A percentile compares a stretch with the other conserved stretches of the same genome.
Evolutionary conservation across 2,797 vertebrate genomes (phyloP).

Genomic region (Sphenodon punctatus): DNA sequence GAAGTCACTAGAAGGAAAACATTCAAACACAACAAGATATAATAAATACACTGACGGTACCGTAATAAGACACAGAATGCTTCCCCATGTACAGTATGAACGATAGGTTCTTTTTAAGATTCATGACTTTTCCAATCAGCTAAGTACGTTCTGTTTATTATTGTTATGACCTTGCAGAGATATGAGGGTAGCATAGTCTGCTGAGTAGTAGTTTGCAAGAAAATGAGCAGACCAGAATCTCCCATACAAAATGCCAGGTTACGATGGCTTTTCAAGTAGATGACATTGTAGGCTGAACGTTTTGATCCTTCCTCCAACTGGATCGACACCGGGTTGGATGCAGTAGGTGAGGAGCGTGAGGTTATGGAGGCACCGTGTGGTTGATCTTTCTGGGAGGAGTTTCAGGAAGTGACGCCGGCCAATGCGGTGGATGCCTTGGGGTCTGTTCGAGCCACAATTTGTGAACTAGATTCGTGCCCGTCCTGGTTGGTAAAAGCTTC

Average conservation of each 20-base stretch:
- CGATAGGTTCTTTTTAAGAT: constrained; percentile 3
- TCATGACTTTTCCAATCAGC: constrained; percentile 53
- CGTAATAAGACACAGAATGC: background rate
- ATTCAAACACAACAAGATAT: background rate
- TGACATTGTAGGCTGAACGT: constrained; percentile 52
- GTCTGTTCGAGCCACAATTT: too few species aligned
- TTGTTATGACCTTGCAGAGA: constrained; percentile 44
- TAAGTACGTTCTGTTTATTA: constrained; percentile 42
- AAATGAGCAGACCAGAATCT: constrained; percentile 55
- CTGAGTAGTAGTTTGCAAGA: constrained; percentile 12
- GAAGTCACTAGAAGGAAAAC: background rate
- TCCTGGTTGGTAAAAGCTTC: too few species aligned
- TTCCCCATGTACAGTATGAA: accelerated
- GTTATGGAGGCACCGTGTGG: too few species aligned
- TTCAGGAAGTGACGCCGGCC: too few species aligned
- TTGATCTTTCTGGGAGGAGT: too few species aligned
- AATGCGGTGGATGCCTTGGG: too few species aligned
- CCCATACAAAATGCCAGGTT: constrained; percentile 44
- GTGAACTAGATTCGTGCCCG: too few species aligned
- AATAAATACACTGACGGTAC: background rate
- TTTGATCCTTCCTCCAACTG: constrained; percentile 41
- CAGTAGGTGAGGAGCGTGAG: too few species aligned
- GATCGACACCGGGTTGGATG: too few species aligned
- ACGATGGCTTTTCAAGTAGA: constrained; percentile 37
- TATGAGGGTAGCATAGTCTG: background rate